phyloP scores from a whole-genome alignment of 2,113 vertebrate genomes.

The Cryptomyrus ogoouensis region DNA sequence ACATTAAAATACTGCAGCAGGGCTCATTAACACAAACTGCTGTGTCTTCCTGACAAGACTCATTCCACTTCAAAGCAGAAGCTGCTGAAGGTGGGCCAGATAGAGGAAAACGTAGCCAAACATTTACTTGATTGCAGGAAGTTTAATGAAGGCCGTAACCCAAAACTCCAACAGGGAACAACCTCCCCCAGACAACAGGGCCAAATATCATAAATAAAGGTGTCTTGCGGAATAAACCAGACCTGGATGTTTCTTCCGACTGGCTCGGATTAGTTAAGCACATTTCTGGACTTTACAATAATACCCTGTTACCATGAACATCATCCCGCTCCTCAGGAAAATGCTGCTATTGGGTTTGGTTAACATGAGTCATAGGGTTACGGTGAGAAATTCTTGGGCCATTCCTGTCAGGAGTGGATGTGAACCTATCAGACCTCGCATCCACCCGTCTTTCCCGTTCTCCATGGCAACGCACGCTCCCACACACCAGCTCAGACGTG shows the following conservation, averaged over 20 bases:
- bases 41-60: background rate
- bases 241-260: background rate
- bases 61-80: background rate
- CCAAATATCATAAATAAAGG: background rate
- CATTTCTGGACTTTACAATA: background rate
- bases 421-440: background rate
- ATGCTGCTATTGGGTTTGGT: background rate
- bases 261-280: background rate
- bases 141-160: background rate
- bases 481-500: background rate
- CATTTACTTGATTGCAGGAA: background rate
- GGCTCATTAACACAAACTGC: background rate
- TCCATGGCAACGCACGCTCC: constrained; percentile 12
- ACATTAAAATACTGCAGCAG: background rate
- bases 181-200: background rate
- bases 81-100: background rate
- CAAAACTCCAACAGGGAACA: background rate
- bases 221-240: background rate
- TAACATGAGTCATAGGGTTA: background rate
- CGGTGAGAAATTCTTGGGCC: background rate
- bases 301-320: background rate
- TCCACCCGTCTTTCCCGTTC: background rate
- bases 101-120: background rate
- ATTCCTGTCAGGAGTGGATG: background rate
- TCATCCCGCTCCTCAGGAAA: background rate